Percentiles rank a stretch among this genome's conserved stretches.
These are phyloP conservation scores for Rhadinocentrus ornatus DNA, from an alignment of 2,797 vertebrate species.

Conservation along the genomic window DNA sequence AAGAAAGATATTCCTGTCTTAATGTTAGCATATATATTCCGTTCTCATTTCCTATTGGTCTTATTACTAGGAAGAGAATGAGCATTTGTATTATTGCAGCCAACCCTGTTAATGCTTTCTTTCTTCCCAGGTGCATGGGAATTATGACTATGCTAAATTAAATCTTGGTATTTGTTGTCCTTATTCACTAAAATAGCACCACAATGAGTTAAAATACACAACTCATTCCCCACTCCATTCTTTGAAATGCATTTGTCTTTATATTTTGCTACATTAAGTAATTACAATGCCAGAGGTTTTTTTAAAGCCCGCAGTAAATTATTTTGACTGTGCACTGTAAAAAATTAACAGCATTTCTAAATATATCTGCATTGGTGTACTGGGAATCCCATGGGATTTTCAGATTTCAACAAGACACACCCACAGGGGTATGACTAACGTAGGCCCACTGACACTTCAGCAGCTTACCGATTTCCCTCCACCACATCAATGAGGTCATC, in stretches of 20 bases:
- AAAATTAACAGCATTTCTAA: conserved; percentile 8
- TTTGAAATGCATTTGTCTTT: not conserved
- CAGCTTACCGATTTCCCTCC: conserved; percentile 94
- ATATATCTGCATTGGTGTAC: conserved; percentile 35
- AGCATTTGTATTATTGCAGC: not conserved
- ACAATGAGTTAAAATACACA: no score
- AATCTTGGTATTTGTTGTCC: not conserved
- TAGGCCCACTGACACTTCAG: conserved; percentile 39
- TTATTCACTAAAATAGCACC: not conserved
- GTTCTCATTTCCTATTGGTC: not conserved
- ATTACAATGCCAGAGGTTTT: not conserved
- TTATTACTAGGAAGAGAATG: not conserved
- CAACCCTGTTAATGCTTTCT: not conserved
- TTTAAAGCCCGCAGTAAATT: not conserved
- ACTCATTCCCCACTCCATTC: not conserved
- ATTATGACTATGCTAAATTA: not conserved
- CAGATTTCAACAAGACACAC: conserved; percentile 54
- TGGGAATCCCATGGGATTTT: conserved; percentile 15
- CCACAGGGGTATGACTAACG: conserved; percentile 41
- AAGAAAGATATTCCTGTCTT: not conserved
- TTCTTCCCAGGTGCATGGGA: not conserved
- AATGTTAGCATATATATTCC: not conserved
- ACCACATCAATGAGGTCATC: conserved; percentile 99
- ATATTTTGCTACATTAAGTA: not conserved
- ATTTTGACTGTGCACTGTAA: not conserved